These are phyloP conservation scores for Propithecus perrieri DNA, from an alignment of 2,797 vertebrate genomes.

Conservation along the genomic window DNA sequence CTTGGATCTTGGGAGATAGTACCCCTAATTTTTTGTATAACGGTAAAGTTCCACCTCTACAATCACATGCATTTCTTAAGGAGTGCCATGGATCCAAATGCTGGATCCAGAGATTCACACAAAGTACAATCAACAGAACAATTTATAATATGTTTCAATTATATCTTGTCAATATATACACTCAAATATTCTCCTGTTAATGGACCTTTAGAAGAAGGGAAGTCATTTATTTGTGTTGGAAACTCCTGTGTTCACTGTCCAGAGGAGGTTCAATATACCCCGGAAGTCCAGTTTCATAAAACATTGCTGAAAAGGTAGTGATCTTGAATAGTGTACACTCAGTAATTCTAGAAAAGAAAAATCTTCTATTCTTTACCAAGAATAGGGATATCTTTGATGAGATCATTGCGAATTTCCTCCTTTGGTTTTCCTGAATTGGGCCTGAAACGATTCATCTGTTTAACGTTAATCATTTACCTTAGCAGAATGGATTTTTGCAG, in stretches of 20 bases:
- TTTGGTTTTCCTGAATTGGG: not conserved
- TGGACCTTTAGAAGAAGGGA: fast-evolving
- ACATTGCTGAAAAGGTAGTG: not conserved
- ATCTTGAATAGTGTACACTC: not conserved
- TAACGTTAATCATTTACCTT: not conserved
- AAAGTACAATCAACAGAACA: not conserved
- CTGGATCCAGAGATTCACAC: not conserved
- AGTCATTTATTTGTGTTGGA: not conserved
- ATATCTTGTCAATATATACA: not conserved
- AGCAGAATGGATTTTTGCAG: not conserved
- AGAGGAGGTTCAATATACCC: not conserved
- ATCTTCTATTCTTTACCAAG: not conserved
- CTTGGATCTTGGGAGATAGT: not conserved
- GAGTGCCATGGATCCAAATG: not conserved
- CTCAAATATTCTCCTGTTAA: not conserved
- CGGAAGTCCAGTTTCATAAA: not conserved
- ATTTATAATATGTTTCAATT: not conserved
- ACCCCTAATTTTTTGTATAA: not conserved
- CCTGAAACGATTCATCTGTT: not conserved
- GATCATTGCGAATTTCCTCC: not conserved
- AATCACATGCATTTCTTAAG: not conserved
- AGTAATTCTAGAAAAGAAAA: not conserved
- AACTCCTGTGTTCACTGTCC: not conserved
- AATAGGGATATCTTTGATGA: not conserved
- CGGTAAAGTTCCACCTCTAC: not conserved